Conservation (phyloP, 2,888 invertebrate genomes). For the Macrophya alboannulata region DNA sequence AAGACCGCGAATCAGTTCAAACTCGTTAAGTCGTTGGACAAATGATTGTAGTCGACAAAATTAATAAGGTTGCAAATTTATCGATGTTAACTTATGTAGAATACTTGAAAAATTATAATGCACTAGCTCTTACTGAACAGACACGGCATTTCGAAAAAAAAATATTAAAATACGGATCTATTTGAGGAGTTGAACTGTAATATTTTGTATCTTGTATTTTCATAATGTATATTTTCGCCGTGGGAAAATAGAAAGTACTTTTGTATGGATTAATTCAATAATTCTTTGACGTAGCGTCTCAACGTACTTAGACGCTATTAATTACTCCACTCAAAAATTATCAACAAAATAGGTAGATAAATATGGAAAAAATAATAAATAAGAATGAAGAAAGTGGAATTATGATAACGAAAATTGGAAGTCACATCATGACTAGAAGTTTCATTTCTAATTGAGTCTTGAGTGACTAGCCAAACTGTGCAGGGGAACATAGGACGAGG, state of each 20-base stretch:
- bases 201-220: not conserved
- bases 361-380: no score
- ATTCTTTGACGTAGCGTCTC: not conserved
- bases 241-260: not conserved
- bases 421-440: no score
- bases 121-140: not conserved
- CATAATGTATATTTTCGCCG: not conserved
- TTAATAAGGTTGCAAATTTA: not conserved
- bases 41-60: not conserved
- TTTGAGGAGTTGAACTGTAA: not conserved
- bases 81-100: not conserved
- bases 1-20: not conserved
- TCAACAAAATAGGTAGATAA: not conserved
- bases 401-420: no score
- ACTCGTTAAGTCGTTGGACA: not conserved
- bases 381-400: no score
- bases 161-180: not conserved
- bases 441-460: no score
- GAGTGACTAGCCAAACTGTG: no score
- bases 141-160: not conserved
- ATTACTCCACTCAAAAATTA: not conserved
- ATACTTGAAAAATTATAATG: not conserved
- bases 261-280: not conserved
- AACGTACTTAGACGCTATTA: not conserved
- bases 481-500: no score